phyloP scores from a whole-genome alignment of 2,113 vertebrate species.

The Megaleporinus macrocephalus region DNA sequence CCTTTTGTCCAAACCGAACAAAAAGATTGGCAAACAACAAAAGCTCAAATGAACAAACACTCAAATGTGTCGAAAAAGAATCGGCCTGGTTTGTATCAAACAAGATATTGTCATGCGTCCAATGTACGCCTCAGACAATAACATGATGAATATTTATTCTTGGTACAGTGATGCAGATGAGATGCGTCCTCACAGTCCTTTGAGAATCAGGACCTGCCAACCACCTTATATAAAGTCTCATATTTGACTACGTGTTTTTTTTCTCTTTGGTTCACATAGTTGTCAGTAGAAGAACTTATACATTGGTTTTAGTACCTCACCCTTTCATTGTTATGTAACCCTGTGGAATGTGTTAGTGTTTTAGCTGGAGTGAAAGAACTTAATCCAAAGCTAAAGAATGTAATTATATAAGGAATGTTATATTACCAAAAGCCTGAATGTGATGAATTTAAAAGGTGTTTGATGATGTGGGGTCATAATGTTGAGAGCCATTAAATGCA shows the following conservation, averaged over 20 bases:
- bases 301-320: neutral
- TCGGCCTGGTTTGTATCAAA: slow-evolving; percentile 64
- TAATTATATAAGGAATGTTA: slow-evolving; percentile 42
- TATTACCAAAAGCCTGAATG: slow-evolving; percentile 35
- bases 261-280: neutral
- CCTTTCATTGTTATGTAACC: neutral
- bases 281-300: neutral
- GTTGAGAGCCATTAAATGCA: slow-evolving; percentile 10
- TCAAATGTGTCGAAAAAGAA: slow-evolving; percentile 67
- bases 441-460: slow-evolving; percentile 36
- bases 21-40: slow-evolving; percentile 69
- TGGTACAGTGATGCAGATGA: slow-evolving; percentile 7
- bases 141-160: slow-evolving; percentile 73
- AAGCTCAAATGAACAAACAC: slow-evolving; percentile 62
- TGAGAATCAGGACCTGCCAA: neutral
- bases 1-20: slow-evolving; percentile 65
- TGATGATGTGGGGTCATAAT: slow-evolving; percentile 12
- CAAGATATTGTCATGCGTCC: slow-evolving; percentile 65
- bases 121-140: slow-evolving; percentile 67
- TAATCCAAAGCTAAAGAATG: slow-evolving; percentile 21
- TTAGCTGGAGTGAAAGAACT: slow-evolving; percentile 7
- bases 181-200: slow-evolving; percentile 7
- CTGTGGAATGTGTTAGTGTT: slow-evolving; percentile 22
- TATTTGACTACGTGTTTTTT: neutral
- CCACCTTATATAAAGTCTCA: slow-evolving; percentile 2